Evolutionary conservation across 2,888 invertebrate species (phyloP).

Genomic region (Onthophagus sagittarius): DNA sequence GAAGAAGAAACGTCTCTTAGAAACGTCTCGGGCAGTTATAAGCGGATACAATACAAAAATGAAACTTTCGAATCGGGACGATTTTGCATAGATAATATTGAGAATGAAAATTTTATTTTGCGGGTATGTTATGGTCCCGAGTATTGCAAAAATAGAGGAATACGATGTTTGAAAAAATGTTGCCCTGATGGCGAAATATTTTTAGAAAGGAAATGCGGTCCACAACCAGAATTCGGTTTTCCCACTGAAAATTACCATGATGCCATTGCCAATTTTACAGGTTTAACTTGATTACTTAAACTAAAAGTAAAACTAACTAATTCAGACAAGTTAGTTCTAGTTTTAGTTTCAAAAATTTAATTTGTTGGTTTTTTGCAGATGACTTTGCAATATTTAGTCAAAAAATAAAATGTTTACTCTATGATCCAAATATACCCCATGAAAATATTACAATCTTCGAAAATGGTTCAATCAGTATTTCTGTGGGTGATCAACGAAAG

Average conservation of each 20-base stretch:
- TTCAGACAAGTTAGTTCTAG: too few species aligned
- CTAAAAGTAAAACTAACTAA: too few species aligned
- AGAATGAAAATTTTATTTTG: slow-evolving; percentile 3
- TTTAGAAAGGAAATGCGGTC: background rate
- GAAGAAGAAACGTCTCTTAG: background rate
- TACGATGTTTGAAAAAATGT: background rate
- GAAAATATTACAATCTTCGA: slow-evolving; percentile 26
- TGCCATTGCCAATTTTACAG: slow-evolving; percentile 5
- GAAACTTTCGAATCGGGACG: background rate
- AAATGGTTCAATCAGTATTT: slow-evolving; percentile 25
- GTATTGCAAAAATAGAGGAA: background rate
- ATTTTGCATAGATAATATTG: background rate
- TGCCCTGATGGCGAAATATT: background rate
- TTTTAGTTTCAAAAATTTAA: too few species aligned
- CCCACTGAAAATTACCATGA: background rate
- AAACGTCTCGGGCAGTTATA: background rate
- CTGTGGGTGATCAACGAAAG: slow-evolving; percentile 16
- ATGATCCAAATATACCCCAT: slow-evolving; percentile 16
- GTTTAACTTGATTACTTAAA: background rate
- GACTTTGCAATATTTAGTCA: slow-evolving; percentile 23
- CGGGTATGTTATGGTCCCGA: background rate
- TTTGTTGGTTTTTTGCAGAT: too few species aligned
- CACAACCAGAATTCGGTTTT: background rate
- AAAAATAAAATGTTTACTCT: slow-evolving; percentile 14
- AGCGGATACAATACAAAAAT: background rate